Conservation (phyloP, 2,888 invertebrate genomes). For the Prosapia bicincta region DNA sequence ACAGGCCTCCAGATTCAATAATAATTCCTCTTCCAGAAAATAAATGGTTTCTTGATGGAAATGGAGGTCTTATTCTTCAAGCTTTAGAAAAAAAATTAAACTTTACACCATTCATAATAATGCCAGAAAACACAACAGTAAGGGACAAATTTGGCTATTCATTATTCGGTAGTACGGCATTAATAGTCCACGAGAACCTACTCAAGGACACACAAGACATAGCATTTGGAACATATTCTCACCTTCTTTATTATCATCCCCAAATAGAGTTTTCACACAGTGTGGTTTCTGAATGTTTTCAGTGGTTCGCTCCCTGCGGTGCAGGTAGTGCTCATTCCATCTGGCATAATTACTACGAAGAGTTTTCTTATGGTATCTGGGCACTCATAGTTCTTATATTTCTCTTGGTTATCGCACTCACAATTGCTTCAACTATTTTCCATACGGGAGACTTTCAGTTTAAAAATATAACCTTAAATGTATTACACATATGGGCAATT, state of each 20-base stretch:
- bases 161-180: neutral
- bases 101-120: neutral
- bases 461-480: neutral
- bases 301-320: conserved; percentile 4
- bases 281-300: conserved; percentile 4
- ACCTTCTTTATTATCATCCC: conserved; percentile 3
- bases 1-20: conserved; percentile 16
- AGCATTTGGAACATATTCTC: conserved; percentile 11
- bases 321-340: neutral
- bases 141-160: conserved; percentile 12
- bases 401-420: neutral
- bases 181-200: neutral
- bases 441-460: neutral
- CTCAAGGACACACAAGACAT: conserved; percentile 1
- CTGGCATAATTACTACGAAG: conserved; percentile 7
- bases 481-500: neutral
- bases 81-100: conserved; percentile 4
- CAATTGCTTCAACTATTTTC: neutral
- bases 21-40: neutral
- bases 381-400: neutral
- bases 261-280: neutral
- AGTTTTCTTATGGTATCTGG: conserved; percentile 7
- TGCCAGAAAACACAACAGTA: conserved; percentile 6
- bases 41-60: conserved; percentile 3
- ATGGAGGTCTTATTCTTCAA: conserved; percentile 4